Evolutionary conservation across 2,888 invertebrate genomes (phyloP), one percentile per base, ranked within the genome.

Genomic region (Opisthograptis luteolata): DNA sequence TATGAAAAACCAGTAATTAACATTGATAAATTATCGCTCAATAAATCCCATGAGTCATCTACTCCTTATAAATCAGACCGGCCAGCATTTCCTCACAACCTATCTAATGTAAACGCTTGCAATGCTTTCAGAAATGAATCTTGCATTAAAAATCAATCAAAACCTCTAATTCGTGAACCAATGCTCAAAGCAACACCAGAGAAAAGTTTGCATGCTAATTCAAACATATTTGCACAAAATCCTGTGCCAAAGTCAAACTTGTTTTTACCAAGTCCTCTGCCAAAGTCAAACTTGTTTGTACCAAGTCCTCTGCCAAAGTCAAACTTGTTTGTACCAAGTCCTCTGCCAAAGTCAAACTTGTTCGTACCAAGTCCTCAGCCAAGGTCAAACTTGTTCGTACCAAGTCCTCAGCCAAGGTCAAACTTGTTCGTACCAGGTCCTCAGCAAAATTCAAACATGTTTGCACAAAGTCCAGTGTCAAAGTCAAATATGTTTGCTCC

Each of bases 1-100:
- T 46, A 37, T 2, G 30, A 49, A 5, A 17, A 28, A 1, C 32
- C 48, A 1, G 39, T 44, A 0, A 24, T 43, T 3, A 43, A 34
- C 43, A 0, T 60, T 37, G 2, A 58, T 47, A 43, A 51, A 3
- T 8, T 8, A 6, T 5, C 28, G 1, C 1, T 1, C 2, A 3
- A 10, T 5, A 4, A 3, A 12, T 13, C 5, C 2, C 20, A 13
- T 12, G 3, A 12, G 1, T n/a, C 14, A n/a, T 30, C 30, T 2
- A 27, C 40, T 1, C 19, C 19, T 0, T 20, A 12, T 3, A 27
- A 39, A 8, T n/a, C 6, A 5, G 8, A 3, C 2, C 1, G 4
- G 20, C n/a, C 19, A 3, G 2, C 3, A 3, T 20, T 17, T 13
- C 12, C 12, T n/a, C 3, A 19, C 6, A 6, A 40, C 9, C 13